Conservation (phyloP, 1,140 invertebrate genomes). For the Chironomus striatipennis region DNA sequence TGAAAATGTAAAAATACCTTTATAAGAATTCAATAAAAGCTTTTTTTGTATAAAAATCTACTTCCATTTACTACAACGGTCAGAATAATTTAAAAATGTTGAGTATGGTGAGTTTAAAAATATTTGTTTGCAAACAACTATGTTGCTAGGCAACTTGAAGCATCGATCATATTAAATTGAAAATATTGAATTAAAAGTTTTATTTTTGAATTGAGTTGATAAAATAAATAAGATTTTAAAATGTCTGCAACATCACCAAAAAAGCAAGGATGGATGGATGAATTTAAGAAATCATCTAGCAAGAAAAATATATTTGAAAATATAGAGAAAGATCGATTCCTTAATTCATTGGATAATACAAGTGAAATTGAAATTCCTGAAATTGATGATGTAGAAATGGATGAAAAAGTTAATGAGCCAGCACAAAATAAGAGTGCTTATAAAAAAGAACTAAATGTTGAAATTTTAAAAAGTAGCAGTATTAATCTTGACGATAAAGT, state of each 20-base stretch:
- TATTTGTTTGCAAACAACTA: neutral
- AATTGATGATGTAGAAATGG: neutral
- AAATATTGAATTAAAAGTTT: no score
- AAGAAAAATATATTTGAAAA: neutral
- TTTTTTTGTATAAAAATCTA: neutral
- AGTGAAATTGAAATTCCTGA: neutral
- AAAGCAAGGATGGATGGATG: constrained; percentile 11
- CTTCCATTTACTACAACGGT: neutral
- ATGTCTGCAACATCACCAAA: neutral
- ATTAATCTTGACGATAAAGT: constrained; percentile 1
- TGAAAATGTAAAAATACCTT: no score
- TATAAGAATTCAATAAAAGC: no score
- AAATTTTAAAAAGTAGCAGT: neutral
- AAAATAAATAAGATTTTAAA: neutral
- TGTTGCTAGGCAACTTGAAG: neutral
- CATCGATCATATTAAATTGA: neutral
- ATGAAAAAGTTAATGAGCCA: neutral
- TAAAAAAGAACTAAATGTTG: neutral
- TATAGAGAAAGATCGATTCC: neutral
- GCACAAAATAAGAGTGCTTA: neutral
- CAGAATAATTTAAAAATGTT: neutral
- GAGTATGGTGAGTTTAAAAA: neutral
- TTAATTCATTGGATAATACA: neutral
- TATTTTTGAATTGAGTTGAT: no score
- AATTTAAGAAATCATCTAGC: neutral